A percentile compares a stretch with the other conserved stretches of the same genome.
These are phyloP conservation scores for Remorina albescens DNA, from an alignment of 2,797 vertebrate species.

Conservation along the genomic window DNA sequence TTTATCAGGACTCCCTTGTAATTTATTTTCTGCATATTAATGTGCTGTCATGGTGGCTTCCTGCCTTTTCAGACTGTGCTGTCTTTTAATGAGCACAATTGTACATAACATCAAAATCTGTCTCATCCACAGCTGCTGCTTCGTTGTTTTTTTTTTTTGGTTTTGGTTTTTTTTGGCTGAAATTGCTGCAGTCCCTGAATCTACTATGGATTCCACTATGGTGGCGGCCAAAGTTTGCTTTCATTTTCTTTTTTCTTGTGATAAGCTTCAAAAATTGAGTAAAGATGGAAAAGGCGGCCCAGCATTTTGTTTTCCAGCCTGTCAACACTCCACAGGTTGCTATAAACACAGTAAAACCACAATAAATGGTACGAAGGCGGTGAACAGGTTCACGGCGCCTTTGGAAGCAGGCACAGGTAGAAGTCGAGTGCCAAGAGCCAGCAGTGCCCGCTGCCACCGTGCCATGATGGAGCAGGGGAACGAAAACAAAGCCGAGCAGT, in stretches of 20 bases:
- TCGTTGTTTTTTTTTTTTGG: too few species aligned
- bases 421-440: conserved; percentile 3
- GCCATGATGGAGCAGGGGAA: conserved; percentile 37
- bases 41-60: conserved; percentile 21
- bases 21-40: conserved; percentile 21
- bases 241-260: not conserved
- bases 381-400: conserved; percentile 11
- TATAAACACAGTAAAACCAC: conserved; percentile 23
- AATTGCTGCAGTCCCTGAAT: not conserved
- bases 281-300: not conserved
- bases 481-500: conserved; percentile 70
- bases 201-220: too few species aligned
- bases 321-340: conserved; percentile 62
- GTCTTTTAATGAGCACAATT: not conserved
- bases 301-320: not conserved
- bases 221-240: not conserved
- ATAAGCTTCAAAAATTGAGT: not conserved
- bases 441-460: conserved; percentile 21
- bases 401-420: conserved; percentile 27
- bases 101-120: not conserved
- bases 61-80: conserved; percentile 1
- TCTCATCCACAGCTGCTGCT: too few species aligned
- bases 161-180: too few species aligned
- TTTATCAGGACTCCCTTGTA: conserved; percentile 6
- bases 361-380: not conserved